Conservation (phyloP, 2,888 invertebrate species). For the Callyntrura sp. region DNA sequence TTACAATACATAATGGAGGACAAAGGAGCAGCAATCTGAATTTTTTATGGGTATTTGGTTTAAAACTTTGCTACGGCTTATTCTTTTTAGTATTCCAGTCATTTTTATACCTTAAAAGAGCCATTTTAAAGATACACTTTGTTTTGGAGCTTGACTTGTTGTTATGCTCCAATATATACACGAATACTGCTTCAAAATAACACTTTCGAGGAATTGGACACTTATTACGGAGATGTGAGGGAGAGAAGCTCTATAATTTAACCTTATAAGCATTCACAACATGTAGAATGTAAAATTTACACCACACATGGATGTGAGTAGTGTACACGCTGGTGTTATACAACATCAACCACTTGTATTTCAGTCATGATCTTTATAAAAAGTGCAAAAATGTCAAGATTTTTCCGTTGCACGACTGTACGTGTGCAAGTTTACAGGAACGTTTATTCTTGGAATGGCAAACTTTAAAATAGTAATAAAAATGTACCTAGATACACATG, state of each 20-base stretch:
- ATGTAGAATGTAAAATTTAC: slow-evolving; percentile 82
- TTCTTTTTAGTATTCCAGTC: background rate
- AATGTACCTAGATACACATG: too few species aligned
- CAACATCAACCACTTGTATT: background rate
- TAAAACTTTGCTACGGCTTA: background rate
- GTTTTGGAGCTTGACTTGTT: background rate
- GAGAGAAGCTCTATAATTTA: background rate
- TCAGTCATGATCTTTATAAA: background rate
- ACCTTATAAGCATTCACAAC: slow-evolving; percentile 11
- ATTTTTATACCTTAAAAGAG: background rate
- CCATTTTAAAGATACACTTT: background rate
- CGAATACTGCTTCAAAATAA: background rate
- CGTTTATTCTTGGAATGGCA: too few species aligned
- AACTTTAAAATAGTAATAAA: too few species aligned
- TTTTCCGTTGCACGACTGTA: background rate
- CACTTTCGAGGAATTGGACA: background rate
- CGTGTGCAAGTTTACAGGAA: too few species aligned
- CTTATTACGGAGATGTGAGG: background rate
- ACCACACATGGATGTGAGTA: too few species aligned
- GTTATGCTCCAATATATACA: background rate
- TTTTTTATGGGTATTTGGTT: background rate
- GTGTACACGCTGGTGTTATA: background rate
- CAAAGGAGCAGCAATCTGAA: background rate
- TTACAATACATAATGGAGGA: background rate
- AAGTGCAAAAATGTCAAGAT: background rate